These are phyloP conservation scores for Siderastrea siderea DNA, from an alignment of 92 coral and sea anemone species.

Conservation along the genomic window DNA sequence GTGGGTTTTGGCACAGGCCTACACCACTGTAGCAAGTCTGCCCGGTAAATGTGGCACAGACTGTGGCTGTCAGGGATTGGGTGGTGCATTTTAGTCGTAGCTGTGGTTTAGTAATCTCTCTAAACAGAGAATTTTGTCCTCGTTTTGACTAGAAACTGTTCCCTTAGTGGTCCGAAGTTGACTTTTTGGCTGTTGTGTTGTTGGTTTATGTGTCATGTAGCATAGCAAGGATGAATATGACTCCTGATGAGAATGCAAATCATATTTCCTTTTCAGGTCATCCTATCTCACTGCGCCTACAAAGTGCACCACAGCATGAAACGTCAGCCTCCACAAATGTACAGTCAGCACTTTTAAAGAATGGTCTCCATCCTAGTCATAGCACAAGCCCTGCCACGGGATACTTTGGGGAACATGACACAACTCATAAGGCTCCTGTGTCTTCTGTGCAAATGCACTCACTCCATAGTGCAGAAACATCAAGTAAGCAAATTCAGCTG, in stretches of 20 bases:
- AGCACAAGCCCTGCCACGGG: constrained; percentile 9
- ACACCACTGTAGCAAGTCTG: too few relatives aligned
- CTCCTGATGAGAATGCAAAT: not conserved
- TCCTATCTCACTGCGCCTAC: not conserved
- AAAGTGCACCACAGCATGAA: not conserved
- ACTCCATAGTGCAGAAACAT: constrained; percentile 7
- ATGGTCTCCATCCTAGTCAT: not conserved
- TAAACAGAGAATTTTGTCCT: too few relatives aligned
- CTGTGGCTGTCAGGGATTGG: too few relatives aligned
- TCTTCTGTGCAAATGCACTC: not conserved
- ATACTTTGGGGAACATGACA: constrained; percentile 23
- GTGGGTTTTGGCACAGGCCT: too few relatives aligned
- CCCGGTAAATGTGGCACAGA: too few relatives aligned
- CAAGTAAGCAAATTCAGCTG: constrained; percentile 23
- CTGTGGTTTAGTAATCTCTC: too few relatives aligned
- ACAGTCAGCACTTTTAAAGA: constrained; percentile 1
- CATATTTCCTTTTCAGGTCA: not conserved
- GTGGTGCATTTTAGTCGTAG: too few relatives aligned
- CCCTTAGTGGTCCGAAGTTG: too few relatives aligned
- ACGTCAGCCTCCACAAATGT: not conserved
- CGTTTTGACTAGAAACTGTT: too few relatives aligned
- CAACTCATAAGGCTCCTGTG: not conserved
- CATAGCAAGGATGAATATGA: not conserved
- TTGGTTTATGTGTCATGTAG: too few relatives aligned
- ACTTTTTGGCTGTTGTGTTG: too few relatives aligned